A percentile compares a stretch with the other conserved stretches of the same genome.
phyloP scores from a whole-genome alignment of 92 coral and sea anemone species.

The Actinernus sp. region DNA sequence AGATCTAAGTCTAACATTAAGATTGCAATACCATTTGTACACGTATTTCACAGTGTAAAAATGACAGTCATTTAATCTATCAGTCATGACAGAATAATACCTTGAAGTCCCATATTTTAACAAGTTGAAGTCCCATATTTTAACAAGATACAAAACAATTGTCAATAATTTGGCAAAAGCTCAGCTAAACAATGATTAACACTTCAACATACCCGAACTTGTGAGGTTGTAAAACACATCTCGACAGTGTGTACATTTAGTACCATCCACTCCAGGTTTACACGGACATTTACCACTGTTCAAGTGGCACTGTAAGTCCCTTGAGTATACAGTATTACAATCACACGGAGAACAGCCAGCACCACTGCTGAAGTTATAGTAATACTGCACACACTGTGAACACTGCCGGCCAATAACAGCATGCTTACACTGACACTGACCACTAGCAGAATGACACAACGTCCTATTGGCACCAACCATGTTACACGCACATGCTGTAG shows the following conservation, averaged over 20 bases:
- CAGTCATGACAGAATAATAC: too few relatives aligned
- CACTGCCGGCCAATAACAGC: constrained; percentile 73
- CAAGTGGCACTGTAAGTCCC: constrained; percentile 70
- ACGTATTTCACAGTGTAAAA: too few relatives aligned
- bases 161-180: too few relatives aligned
- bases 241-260: constrained; percentile 75
- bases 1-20: too few relatives aligned
- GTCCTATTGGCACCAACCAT: constrained; percentile 70
- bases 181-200: not conserved
- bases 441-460: constrained; percentile 78
- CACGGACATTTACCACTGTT: constrained; percentile 73
- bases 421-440: constrained; percentile 85
- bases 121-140: too few relatives aligned
- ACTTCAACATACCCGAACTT: constrained; percentile 47
- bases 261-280: constrained; percentile 74
- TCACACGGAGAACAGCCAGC: constrained; percentile 82
- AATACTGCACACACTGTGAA: constrained; percentile 55
- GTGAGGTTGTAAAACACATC: constrained; percentile 82
- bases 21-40: too few relatives aligned
- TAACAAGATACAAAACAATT: too few relatives aligned
- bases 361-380: constrained; percentile 82
- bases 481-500: constrained; percentile 81
- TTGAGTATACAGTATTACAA: constrained; percentile 76
- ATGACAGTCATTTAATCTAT: too few relatives aligned
- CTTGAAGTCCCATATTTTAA: too few relatives aligned